phyloP scores from a whole-genome alignment of 2,797 vertebrate genomes.

The Toxotes lorentzi region DNA sequence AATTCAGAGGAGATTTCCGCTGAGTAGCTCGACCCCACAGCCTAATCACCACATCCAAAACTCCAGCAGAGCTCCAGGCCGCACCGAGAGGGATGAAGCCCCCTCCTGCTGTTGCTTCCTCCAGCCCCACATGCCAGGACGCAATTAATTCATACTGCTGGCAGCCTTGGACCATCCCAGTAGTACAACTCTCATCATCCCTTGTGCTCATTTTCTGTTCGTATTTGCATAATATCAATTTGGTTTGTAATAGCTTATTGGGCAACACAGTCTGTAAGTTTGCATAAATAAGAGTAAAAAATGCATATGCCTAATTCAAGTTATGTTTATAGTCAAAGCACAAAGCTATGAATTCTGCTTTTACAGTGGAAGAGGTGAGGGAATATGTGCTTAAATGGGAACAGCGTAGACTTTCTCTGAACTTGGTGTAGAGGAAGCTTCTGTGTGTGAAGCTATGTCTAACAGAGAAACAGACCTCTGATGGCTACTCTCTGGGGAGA shows the following conservation, averaged over 20 bases:
- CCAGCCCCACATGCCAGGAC: slow-evolving; percentile 68
- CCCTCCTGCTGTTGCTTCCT: slow-evolving; percentile 67
- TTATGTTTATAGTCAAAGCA: slow-evolving; percentile 41
- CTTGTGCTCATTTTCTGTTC: slow-evolving; percentile 59
- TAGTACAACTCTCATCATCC: slow-evolving; percentile 65
- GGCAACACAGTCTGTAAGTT: slow-evolving; percentile 57
- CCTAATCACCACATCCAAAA: slow-evolving; percentile 81
- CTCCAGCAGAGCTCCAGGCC: slow-evolving; percentile 68
- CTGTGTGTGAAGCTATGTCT: slow-evolving; percentile 37
- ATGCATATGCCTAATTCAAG: slow-evolving; percentile 16
- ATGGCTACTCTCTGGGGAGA: slow-evolving; percentile 45
- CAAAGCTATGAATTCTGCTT: slow-evolving; percentile 22
- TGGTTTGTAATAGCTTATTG: slow-evolving; percentile 68
- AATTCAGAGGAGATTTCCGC: slow-evolving; percentile 74
- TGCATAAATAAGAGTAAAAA: slow-evolving; percentile 60
- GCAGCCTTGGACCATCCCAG: slow-evolving; percentile 68
- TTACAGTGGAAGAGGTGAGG: slow-evolving; percentile 18
- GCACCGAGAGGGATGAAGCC: slow-evolving; percentile 63
- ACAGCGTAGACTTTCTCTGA: slow-evolving; percentile 32
- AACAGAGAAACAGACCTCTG: slow-evolving; percentile 33
- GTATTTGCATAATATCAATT: slow-evolving; percentile 82
- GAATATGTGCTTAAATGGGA: slow-evolving; percentile 19
- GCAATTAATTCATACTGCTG: slow-evolving; percentile 79
- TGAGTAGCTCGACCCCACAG: slow-evolving; percentile 70
- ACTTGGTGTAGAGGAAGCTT: slow-evolving; percentile 38